Base-by-base conservation (phyloP, 2,113 vertebrate genomes). In the Gyps fulvus region DNA sequence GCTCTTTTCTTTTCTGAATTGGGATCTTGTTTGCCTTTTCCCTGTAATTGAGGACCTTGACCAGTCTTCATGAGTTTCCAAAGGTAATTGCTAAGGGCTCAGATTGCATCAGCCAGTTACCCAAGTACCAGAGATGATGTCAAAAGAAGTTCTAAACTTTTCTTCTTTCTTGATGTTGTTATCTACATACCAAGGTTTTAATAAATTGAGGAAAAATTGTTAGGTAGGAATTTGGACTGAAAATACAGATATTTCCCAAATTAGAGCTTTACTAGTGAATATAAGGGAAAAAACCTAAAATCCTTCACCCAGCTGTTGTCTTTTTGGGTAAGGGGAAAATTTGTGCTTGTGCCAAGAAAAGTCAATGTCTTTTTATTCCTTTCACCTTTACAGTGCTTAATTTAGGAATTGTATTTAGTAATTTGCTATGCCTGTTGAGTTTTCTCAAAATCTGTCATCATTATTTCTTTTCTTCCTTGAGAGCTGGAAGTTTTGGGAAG, bases 1-100 rank as follows among this genome's bases (percentile, higher is more conserved):
- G 2, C 3, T 0, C 0, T 7, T 0, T 0, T 9, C 0, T 1
- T 5, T 21, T 3, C 27, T 31, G 10, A 5, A 0, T 0, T 1
- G 13, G n/a, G 22, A 7, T 2, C 4, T 36, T 1, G 0, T 38
- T 19, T 57, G 11, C 2, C 1, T 0, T 11, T 55, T 49, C 1
- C 1, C 11, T 62, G 2, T 3, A 8, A 14, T 19, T 1, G 2
- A 47, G 40, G 43, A 9, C 11, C 38, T 34, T 8, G 2, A 13
- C 5, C 20, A 10, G 18, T 9, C 57, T 80, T 12, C 3, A 0
- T 3, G 36, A 14, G 5, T 23, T 55, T 83, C 52, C 8, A 32
- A 45, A 86, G 74, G 74, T 88, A 88, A 63, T 10, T 58, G 58
- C 2, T 5, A 5, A 17, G 43, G 10, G 7, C 3, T 86, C 4